Conservation (phyloP, 2,113 vertebrate genomes). For the Urocolius indicus region DNA sequence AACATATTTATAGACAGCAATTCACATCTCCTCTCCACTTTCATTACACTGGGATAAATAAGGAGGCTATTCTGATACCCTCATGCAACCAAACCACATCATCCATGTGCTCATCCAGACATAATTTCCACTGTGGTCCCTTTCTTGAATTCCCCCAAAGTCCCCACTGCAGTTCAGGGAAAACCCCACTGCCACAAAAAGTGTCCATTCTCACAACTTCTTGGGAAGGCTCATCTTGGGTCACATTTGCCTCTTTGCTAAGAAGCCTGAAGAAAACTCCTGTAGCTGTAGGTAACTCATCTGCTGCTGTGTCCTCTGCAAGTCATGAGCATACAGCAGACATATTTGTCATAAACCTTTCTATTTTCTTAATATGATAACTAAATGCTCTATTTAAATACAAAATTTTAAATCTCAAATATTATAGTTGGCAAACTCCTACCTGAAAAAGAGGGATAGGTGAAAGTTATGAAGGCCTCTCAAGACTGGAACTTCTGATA, state of each 20-base stretch:
- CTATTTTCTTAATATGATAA: not conserved
- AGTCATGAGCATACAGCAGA: not conserved
- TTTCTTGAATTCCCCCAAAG: not conserved
- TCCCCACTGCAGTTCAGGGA: not conserved
- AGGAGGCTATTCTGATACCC: not conserved
- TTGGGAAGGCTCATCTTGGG: not conserved
- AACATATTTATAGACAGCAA: constrained; percentile 41
- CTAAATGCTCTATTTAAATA: not conserved
- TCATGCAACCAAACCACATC: not conserved
- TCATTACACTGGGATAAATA: not conserved
- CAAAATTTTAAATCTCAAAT: not conserved
- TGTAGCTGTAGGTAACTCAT: not conserved
- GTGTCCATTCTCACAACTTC: not conserved
- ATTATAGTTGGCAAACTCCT: not conserved
- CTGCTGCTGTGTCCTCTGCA: not conserved
- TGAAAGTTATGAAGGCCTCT: not conserved
- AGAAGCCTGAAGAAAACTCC: not conserved
- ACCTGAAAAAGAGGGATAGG: not conserved
- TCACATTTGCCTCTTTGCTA: not conserved
- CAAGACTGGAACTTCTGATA: not conserved
- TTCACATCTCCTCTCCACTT: constrained; percentile 17
- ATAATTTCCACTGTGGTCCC: not conserved
- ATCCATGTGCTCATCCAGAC: not conserved
- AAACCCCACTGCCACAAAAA: not conserved
- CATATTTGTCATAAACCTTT: not conserved